Evolutionary conservation across 2,888 invertebrate genomes (phyloP).

Genomic region (Mythimna loreyi): DNA sequence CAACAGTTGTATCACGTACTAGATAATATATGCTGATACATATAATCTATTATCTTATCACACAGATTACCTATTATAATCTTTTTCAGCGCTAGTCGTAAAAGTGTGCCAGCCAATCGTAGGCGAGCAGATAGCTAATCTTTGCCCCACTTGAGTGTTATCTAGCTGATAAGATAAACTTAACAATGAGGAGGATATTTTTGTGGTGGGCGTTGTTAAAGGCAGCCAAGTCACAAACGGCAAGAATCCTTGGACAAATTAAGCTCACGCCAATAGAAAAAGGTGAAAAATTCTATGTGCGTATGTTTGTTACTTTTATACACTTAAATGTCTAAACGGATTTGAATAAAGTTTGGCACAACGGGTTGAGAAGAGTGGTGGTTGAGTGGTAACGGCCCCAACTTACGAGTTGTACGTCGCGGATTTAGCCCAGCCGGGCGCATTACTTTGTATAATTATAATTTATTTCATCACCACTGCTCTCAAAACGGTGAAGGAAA

Average conservation of each 20-base stretch:
- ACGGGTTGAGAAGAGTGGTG: too few relatives aligned
- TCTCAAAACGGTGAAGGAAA: too few relatives aligned
- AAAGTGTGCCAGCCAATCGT: constrained; percentile 23
- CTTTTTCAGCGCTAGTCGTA: neutral
- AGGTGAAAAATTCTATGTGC: too few relatives aligned
- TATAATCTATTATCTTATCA: constrained; percentile 8
- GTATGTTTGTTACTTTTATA: too few relatives aligned
- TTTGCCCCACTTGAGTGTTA: constrained; percentile 11
- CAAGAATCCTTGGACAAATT: neutral
- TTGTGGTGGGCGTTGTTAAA: neutral
- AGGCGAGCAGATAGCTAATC: constrained; percentile 15
- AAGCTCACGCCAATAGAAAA: too few relatives aligned
- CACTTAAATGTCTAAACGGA: too few relatives aligned
- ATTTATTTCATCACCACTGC: too few relatives aligned
- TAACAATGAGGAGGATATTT: neutral
- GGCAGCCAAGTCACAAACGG: neutral
- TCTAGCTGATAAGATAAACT: constrained; percentile 11
- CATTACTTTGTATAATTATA: too few relatives aligned
- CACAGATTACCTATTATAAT: constrained; percentile 12
- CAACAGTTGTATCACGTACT: neutral
- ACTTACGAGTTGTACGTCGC: too few relatives aligned
- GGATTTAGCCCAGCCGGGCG: too few relatives aligned
- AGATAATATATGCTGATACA: neutral
- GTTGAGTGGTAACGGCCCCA: too few relatives aligned
- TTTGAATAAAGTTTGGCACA: too few relatives aligned